Evolutionary conservation across 2,113 vertebrate genomes (phyloP).

Genomic region (Hippoglossus stenolepis): DNA sequence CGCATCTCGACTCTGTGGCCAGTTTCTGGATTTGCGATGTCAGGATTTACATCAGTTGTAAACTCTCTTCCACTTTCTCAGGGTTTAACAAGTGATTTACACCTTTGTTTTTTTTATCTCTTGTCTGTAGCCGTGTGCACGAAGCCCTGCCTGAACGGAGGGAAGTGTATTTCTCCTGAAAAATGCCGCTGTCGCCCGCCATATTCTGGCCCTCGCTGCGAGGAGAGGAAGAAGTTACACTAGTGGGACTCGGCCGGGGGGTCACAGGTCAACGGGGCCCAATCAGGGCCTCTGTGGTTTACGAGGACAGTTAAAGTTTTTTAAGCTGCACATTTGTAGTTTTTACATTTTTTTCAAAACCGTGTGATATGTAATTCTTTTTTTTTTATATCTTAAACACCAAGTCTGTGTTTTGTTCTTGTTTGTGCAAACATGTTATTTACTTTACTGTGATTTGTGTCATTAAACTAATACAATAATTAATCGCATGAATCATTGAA

Average conservation of each 20-base stretch:
- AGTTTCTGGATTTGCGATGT: slow-evolving; percentile 7
- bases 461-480: slow-evolving; percentile 38
- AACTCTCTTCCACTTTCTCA: background rate
- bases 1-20: background rate
- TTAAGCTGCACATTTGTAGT: slow-evolving; percentile 4
- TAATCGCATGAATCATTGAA: background rate
- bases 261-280: slow-evolving; percentile 10
- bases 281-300: background rate
- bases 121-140: slow-evolving; percentile 83
- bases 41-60: background rate
- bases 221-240: slow-evolving; percentile 80
- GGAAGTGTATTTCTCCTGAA: slow-evolving; percentile 87
- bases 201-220: slow-evolving; percentile 82
- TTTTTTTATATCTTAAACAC: slow-evolving; percentile 9
- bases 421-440: slow-evolving; percentile 25
- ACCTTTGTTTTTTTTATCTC: background rate
- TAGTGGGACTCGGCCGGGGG: slow-evolving; percentile 42
- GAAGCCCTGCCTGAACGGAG: slow-evolving; percentile 85
- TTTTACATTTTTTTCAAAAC: slow-evolving; percentile 5
- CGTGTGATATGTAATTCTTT: slow-evolving; percentile 3
- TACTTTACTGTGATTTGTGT: slow-evolving; percentile 45
- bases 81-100: background rate
- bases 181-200: slow-evolving; percentile 84
- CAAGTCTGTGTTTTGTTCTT: background rate
- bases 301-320: background rate